A percentile compares a stretch with the other conserved stretches of the same genome.
These are phyloP conservation scores for Tapirus indicus DNA, from an alignment of 2,797 vertebrate species.

Conservation along the genomic window DNA sequence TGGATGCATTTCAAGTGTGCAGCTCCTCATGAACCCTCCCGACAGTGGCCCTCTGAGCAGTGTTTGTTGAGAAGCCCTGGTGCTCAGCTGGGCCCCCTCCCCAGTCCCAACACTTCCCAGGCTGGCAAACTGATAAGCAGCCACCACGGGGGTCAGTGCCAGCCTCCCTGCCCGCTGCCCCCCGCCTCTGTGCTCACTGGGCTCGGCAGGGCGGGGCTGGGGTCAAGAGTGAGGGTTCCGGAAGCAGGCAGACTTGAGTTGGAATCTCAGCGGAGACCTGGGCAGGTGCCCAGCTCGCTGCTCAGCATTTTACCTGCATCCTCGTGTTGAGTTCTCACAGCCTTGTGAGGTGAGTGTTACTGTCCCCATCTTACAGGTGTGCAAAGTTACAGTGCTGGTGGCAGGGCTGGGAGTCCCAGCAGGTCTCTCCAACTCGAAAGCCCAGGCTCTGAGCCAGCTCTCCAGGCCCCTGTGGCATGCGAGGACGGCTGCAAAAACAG, in stretches of 20 bases:
- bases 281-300: neutral
- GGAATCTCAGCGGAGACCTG: neutral
- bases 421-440: neutral
- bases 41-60: neutral
- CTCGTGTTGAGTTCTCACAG: accelerated
- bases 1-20: neutral
- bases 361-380: accelerated
- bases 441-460: neutral
- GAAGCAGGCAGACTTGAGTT: neutral
- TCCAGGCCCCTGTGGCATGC: neutral
- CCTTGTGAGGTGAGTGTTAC: accelerated
- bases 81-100: neutral
- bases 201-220: neutral
- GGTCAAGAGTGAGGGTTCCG: neutral
- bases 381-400: accelerated
- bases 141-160: accelerated
- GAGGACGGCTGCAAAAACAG: neutral
- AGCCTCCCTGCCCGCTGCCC: neutral
- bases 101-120: neutral
- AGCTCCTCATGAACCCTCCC: neutral
- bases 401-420: neutral
- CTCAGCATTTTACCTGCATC: neutral
- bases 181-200: neutral
- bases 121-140: too few species aligned
- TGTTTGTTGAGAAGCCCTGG: neutral